Evolutionary conservation across 2,797 vertebrate species (phyloP), one percentile per base, ranked within the genome.

Genomic region (Sebastes minor): DNA sequence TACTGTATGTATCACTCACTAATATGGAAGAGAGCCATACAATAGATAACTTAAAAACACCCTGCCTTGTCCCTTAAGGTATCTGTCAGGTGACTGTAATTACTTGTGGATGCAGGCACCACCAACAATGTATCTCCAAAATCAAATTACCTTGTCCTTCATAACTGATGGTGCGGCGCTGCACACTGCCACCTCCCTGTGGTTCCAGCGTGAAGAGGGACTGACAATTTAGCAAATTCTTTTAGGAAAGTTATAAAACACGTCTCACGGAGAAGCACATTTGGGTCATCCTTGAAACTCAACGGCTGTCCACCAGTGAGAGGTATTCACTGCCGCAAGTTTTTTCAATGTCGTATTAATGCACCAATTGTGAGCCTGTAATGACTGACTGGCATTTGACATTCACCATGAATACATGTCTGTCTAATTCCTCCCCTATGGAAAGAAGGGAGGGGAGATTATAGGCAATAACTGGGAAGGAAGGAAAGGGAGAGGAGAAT

Each of bases 351-450:
- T 84, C 70, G 23, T 67, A 83, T 87, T 78, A 89, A 91, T 88
- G 85, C 76, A 78, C 30, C 80, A 71, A 78, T 89, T 92, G 86
- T 89, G 70, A 83, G 80, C 3, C 68, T 60, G 27, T 80, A 82
- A 81, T 86, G 79, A 74, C 72, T 78, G 83, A 84, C 67, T 89
- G 88, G 76, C 84, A 85, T 88, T 86, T 91, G 80, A 84, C 90
- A 87, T 92, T 91, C 27, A 62, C 46, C 22, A 76, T 92, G 88
- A 92, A 91, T 90, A 57, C 57, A 61, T 68, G 68, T 42, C 79
- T 88, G 72, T 89, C 69, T 86, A 81, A 74, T 75, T 76, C 67
- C 42, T 65, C 23, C 42, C 46, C 2, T 75, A 75, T 83, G 70
- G 70, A 89, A 72, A 14, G 25, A 38, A 22, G 42, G 49, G 28